Evolutionary conservation across 1,140 invertebrate species (phyloP).

Genomic region (Drosophila orena): DNA sequence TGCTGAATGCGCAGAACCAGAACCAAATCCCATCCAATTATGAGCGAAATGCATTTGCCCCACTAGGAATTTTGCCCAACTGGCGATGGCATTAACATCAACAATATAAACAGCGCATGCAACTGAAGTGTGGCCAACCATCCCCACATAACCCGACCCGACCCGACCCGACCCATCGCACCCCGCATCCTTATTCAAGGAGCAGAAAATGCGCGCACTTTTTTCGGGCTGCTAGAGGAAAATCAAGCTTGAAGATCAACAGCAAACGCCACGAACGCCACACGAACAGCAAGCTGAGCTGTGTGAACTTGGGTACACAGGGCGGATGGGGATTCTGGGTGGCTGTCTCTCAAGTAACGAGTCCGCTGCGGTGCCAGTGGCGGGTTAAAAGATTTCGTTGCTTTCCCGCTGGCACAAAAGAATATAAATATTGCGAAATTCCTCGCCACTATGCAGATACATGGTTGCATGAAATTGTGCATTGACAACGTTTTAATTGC

Average conservation of each 20-base stretch:
- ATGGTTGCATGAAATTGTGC: conserved; percentile 41
- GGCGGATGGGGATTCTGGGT: neutral
- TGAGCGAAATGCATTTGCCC: conserved; percentile 51
- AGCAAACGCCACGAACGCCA: conserved; percentile 66
- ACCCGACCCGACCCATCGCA: neutral
- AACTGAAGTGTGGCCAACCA: conserved; percentile 36
- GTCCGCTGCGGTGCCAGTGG: conserved; percentile 24
- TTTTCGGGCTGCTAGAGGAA: conserved; percentile 34
- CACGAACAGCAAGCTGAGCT: conserved; percentile 52
- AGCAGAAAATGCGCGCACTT: conserved; percentile 51
- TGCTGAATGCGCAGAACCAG: conserved; percentile 11
- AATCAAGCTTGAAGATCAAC: conserved; percentile 74
- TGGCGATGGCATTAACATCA: conserved; percentile 57
- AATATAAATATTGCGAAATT: conserved; percentile 48
- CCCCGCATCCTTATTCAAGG: neutral
- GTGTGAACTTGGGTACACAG: conserved; percentile 58
- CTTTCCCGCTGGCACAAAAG: conserved; percentile 9
- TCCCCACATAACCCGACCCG: neutral
- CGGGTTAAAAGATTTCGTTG: conserved; percentile 23
- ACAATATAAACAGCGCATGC: conserved; percentile 46
- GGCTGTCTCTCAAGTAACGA: conserved; percentile 27
- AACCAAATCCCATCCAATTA: conserved; percentile 57
- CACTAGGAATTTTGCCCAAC: conserved; percentile 29
- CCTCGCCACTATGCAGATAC: conserved; percentile 18
- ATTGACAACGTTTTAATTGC: conserved; percentile 78